Base-by-base conservation (phyloP, 2,113 vertebrate species). In the Brachirus orientalis region DNA sequence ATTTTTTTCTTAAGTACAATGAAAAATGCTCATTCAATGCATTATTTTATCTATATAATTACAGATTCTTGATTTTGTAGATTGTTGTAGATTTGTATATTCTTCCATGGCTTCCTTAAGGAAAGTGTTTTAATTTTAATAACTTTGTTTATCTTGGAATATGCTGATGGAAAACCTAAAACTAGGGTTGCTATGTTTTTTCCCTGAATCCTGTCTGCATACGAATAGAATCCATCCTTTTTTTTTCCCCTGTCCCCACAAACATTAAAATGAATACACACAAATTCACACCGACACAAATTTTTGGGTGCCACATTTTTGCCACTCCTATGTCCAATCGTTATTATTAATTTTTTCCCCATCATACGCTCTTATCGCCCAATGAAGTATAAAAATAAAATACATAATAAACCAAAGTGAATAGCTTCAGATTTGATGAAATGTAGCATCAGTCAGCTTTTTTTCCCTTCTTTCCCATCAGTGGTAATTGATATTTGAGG, bases 401-500 rank as follows among this genome's bases (percentile, higher is more conserved):
- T 59, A 56, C 53, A 80, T 64, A 83, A 76, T 87, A 68, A 78
- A 77, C 52, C 18, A 19, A 76, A 88, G 82, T 80, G 71, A 82
- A 84, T 72, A 62, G 53, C 69, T 44, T 66, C 75, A 78, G 82
- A 79, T 88, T 83, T 78, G 73, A 76, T 64, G 72, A 82, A 89
- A 88, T 79, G 77, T 76, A 63, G 77, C 82, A 83, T 85, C 65
- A 82, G 83, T 89, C 87, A 87, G 80, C 84, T 83, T 36, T 75
- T 75, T 85, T 35, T 56, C 41, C 2, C 22, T 7, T 52, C 52
- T 10, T 37, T 63, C 59, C 74, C 74, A 77, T 89, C 77, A 68
- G 71, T 78, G 54, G 77, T 91, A 88, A 91, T 91, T 90, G 84
- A 91, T 89, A 91, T 91, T 91, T 86, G 84, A 90, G 79, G 86